These are phyloP conservation scores for Caradrina kadenii DNA, from an alignment of 2,888 invertebrate genomes.

Conservation along the genomic window DNA sequence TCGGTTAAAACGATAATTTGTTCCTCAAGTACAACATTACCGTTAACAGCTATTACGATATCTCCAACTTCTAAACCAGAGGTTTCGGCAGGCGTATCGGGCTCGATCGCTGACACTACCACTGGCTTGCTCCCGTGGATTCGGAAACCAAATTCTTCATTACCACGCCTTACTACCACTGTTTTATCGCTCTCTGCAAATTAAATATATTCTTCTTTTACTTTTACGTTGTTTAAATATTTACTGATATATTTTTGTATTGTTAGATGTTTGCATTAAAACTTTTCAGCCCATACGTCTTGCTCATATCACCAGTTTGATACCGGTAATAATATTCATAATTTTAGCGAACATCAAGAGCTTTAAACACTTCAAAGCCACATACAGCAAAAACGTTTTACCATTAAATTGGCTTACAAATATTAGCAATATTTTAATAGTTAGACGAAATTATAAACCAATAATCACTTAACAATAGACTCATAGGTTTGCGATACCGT, in stretches of 20 bases:
- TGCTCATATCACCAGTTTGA: not conserved
- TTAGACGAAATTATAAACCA: constrained; percentile 45
- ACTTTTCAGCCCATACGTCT: not conserved
- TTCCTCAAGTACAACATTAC: constrained; percentile 71
- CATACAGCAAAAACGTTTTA: constrained; percentile 53
- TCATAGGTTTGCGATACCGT: constrained; percentile 29
- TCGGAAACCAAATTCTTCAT: constrained; percentile 98
- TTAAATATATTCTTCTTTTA: constrained; percentile 8
- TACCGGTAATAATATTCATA: not conserved
- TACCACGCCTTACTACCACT: constrained; percentile 95
- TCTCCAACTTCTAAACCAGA: constrained; percentile 98
- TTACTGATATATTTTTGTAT: not conserved
- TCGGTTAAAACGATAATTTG: not conserved
- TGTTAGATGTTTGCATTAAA: not conserved
- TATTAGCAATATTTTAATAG: constrained; percentile 37
- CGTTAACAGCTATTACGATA: constrained; percentile 97
- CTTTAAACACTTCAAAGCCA: constrained; percentile 30
- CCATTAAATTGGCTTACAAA: constrained; percentile 28
- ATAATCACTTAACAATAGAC: constrained; percentile 44
- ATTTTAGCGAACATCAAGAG: constrained; percentile 19
- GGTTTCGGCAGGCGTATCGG: constrained; percentile 97
- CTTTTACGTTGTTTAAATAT: not conserved
- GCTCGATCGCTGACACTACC: constrained; percentile 98
- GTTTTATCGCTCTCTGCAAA: constrained; percentile 96
- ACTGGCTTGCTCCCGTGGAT: constrained; percentile 98